Conservation (phyloP, 2,888 invertebrate genomes). For the Ormyrus thymus region DNA sequence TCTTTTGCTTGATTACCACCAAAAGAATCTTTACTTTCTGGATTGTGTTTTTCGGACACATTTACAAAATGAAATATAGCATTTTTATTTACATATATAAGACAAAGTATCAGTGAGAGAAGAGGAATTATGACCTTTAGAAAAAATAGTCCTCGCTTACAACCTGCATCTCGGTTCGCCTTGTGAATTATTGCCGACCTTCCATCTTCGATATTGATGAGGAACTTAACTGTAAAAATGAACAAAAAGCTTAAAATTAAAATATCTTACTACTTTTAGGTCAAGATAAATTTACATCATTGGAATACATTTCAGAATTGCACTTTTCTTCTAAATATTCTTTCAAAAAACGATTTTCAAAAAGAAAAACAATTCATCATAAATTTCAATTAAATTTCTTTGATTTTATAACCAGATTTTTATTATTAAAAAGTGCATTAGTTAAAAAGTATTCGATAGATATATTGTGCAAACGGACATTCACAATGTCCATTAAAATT, state of each 20-base stretch:
- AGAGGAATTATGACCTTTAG: constrained; percentile 29
- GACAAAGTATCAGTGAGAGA: neutral
- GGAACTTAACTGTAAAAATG: constrained; percentile 36
- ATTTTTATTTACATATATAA: neutral
- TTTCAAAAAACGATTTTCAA: no score
- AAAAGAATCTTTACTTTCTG: no score
- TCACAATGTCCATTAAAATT: no score
- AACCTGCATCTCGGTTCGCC: constrained; percentile 25
- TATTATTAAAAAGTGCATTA: no score
- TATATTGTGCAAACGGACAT: no score
- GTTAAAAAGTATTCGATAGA: no score
- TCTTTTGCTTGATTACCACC: neutral
- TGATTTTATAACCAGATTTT: no score
- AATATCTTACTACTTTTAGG: neutral
- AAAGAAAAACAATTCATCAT: no score
- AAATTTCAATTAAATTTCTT: no score
- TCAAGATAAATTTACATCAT: neutral
- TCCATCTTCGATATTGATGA: constrained; percentile 49
- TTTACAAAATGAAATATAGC: no score
- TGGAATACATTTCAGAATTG: neutral
- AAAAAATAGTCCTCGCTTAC: constrained; percentile 1
- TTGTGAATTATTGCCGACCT: constrained; percentile 41
- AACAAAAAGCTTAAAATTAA: neutral
- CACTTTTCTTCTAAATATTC: no score
- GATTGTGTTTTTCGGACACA: neutral